Base-by-base conservation (phyloP, 2,113 vertebrate genomes). In the Ranitomeya imitator region DNA sequence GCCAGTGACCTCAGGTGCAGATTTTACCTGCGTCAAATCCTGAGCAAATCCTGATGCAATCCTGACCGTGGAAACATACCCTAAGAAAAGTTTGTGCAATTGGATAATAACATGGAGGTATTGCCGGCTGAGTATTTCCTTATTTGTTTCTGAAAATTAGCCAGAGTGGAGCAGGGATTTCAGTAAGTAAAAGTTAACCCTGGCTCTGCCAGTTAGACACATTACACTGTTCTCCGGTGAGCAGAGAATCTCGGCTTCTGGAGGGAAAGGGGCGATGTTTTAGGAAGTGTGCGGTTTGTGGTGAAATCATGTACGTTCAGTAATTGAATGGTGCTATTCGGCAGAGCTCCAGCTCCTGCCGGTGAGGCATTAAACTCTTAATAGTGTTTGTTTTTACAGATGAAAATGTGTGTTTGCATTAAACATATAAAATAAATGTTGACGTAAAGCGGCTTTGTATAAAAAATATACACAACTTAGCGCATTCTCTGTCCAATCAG, bases 351-450 rank as follows among this genome's bases (percentile, higher is more conserved):
- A 60, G 26, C 69, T 85, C 73, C 83, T 76, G 83, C 63, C 65
- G 83, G 83, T 71, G 71, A 77, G 71, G 54, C 71, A 77, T 76
- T 77, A 19, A 60, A 77, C 18, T 61, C 84, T 77, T 60, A 76
- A 85, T 85, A 57, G 84, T 77, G 71, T 76, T 76, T 76, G 71
- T 77, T 85, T 85, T 85, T 77, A 85, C 84, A 85, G 73, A 85
- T 85, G 26, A 76, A 61, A 76, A 77, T 85, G 69, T 77, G 59
- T 85, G 69, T 61, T 85, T 76, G 23, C 55, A 55, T 77, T 45
- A 77, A 85, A 85, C 60, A 85, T 60, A 31, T 85, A 76, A 77
- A 61, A 77, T 61, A 60, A 77, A 61, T 45, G 71, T 74, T 18
- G 52, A 19, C 14, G 55, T 26, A 76, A 85, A 60, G 26, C n/a